Conservation (phyloP, 2,888 invertebrate species). For the Parelbella ahira region DNA sequence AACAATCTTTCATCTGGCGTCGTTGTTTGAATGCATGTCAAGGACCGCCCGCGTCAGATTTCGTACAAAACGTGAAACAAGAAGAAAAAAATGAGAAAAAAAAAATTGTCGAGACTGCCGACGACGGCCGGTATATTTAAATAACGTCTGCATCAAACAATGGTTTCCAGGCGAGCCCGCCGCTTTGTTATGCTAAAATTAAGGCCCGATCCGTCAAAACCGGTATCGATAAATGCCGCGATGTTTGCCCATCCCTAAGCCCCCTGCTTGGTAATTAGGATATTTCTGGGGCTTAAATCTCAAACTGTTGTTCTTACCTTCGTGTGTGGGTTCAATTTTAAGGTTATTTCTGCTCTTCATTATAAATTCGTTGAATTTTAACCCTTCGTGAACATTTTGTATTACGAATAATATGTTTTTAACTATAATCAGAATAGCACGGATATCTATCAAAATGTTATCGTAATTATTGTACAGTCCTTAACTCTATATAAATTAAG, state of each 20-base stretch:
- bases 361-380: too few relatives aligned
- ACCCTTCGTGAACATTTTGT: too few relatives aligned
- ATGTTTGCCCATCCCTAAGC: slow-evolving; percentile 35
- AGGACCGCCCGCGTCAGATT: slow-evolving; percentile 45
- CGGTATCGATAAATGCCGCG: slow-evolving; percentile 36
- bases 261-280: slow-evolving; percentile 14
- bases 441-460: too few relatives aligned
- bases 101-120: slow-evolving; percentile 45
- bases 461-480: too few relatives aligned
- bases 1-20: slow-evolving; percentile 22
- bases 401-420: too few relatives aligned
- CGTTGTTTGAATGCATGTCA: slow-evolving; percentile 36
- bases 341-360: neutral
- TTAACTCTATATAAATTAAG: too few relatives aligned
- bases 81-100: slow-evolving; percentile 29
- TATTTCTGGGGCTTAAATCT: slow-evolving; percentile 4
- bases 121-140: slow-evolving; percentile 62
- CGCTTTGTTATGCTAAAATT: slow-evolving; percentile 68
- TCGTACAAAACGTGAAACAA: slow-evolving; percentile 42
- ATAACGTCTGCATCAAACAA: slow-evolving; percentile 73
- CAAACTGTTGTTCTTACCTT: slow-evolving; percentile 2
- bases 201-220: slow-evolving; percentile 44
- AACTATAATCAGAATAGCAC: too few relatives aligned
- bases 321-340: neutral
- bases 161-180: slow-evolving; percentile 50